Conservation (phyloP, 2,888 invertebrate genomes). For the Drosophila formosana region DNA sequence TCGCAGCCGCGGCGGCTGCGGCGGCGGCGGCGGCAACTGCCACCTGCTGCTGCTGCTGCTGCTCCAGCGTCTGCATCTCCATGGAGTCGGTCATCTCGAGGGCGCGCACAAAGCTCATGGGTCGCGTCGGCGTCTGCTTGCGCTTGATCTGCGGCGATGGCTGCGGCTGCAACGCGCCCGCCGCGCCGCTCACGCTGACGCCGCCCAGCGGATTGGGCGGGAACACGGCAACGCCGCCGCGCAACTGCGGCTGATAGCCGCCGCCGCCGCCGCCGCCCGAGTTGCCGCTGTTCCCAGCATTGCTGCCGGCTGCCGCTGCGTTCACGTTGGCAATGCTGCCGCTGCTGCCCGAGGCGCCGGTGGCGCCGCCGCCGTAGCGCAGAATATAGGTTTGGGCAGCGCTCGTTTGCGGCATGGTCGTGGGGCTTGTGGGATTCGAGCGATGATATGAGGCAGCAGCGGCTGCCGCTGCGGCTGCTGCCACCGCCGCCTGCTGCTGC, state of each 20-base stretch:
- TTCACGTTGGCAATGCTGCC: constrained; percentile 68
- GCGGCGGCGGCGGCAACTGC: not conserved
- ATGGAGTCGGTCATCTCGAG: constrained; percentile 95
- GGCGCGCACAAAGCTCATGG: constrained; percentile 95
- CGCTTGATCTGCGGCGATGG: constrained; percentile 87
- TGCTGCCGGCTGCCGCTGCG: constrained; percentile 27
- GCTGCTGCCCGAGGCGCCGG: constrained; percentile 56
- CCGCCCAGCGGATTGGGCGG: constrained; percentile 86
- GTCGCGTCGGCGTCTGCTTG: constrained; percentile 87
- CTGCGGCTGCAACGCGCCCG: constrained; percentile 79
- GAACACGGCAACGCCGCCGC: constrained; percentile 90
- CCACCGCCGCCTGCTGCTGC: constrained; percentile 77
- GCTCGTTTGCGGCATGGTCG: constrained; percentile 85
- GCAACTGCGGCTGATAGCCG: constrained; percentile 88
- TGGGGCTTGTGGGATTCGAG: constrained; percentile 91
- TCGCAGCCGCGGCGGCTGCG: constrained; percentile 53
- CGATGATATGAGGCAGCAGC: constrained; percentile 86
- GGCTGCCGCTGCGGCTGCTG: constrained; percentile 72
- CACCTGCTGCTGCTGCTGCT: constrained; percentile 74
- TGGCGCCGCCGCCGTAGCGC: constrained; percentile 75
- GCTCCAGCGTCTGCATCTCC: constrained; percentile 89
- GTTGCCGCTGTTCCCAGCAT: constrained; percentile 52
- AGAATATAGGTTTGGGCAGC: constrained; percentile 82
- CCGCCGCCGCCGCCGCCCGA: constrained; percentile 82
- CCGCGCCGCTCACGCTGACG: constrained; percentile 53